These are phyloP conservation scores for Thelaira solivaga DNA, from an alignment of 2,888 invertebrate genomes.

Conservation along the genomic window DNA sequence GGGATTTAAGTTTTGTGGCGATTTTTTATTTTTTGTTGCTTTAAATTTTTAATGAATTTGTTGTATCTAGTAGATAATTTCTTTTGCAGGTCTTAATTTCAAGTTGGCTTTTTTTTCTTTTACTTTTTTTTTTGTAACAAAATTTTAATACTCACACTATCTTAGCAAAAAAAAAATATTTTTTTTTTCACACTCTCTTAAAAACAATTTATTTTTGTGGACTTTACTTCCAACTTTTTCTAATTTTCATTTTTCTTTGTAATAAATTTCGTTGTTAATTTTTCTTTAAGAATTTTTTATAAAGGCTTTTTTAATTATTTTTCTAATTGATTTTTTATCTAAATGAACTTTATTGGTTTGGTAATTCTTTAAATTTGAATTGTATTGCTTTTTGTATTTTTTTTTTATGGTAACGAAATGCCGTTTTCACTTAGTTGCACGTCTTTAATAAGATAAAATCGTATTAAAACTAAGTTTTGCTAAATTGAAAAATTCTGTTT, in stretches of 20 bases:
- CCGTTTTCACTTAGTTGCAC: background rate
- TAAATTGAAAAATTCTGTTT: background rate
- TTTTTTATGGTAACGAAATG: background rate
- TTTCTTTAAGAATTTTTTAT: background rate
- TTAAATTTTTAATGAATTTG: background rate
- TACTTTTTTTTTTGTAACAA: background rate
- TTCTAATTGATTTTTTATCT: no score
- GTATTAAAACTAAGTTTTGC: conserved; percentile 41
- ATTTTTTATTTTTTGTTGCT: no score
- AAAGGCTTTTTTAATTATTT: no score
- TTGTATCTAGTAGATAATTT: conserved; percentile 25
- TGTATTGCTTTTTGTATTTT: background rate
- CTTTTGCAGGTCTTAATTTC: background rate
- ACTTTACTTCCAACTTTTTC: background rate
- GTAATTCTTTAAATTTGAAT: no score
- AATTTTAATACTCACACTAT: background rate
- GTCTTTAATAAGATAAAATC: conserved; percentile 33
- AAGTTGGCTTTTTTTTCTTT: no score
- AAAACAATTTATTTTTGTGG: background rate
- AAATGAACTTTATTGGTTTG: no score
- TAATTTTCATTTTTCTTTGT: background rate
- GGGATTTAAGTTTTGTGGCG: conserved; percentile 26
- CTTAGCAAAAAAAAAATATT: no score
- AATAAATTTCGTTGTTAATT: background rate
- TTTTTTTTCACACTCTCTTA: background rate